Percentiles rank a stretch among this genome's conserved stretches.
phyloP scores from a whole-genome alignment of 2,888 invertebrate species.

The Tanypteryx hageni region DNA sequence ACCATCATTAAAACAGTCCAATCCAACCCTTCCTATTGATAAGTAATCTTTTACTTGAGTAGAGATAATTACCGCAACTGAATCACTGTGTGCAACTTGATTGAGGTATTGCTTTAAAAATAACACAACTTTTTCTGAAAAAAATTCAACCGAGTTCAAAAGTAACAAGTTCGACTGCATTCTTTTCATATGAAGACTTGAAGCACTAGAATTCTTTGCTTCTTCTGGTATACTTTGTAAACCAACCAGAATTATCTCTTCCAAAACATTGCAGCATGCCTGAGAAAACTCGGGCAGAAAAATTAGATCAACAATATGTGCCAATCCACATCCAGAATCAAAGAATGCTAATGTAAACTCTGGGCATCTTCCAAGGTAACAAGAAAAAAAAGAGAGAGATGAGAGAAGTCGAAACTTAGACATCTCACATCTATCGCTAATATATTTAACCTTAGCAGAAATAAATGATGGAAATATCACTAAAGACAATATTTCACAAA shows the following conservation, averaged over 20 bases:
- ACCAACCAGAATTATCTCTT: slow-evolving; percentile 80
- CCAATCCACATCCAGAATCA: slow-evolving; percentile 77
- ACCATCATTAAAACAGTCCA: background rate
- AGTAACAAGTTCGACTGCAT: slow-evolving; percentile 67
- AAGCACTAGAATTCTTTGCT: background rate
- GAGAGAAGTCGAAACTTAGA: slow-evolving; percentile 80
- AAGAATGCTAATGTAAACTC: slow-evolving; percentile 80
- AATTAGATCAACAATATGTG: slow-evolving; percentile 78
- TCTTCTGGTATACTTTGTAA: slow-evolving; percentile 75
- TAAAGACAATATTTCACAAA: slow-evolving; percentile 78
- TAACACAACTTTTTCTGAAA: background rate
- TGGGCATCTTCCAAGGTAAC: slow-evolving; percentile 77
- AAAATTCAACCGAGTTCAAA: slow-evolving; percentile 63
- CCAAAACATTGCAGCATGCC: slow-evolving; percentile 80
- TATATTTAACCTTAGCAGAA: slow-evolving; percentile 77
- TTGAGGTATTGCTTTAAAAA: background rate
- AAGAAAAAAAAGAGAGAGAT: slow-evolving; percentile 80
- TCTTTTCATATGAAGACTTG: background rate
- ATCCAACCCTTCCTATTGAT: background rate
- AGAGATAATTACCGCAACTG: background rate
- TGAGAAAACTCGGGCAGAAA: slow-evolving; percentile 78
- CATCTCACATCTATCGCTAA: slow-evolving; percentile 75
- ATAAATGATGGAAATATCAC: slow-evolving; percentile 81
- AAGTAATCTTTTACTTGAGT: background rate
- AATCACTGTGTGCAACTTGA: background rate